Evolutionary conservation across 2,113 vertebrate species (phyloP).

Genomic region (Caranx melampygus): DNA sequence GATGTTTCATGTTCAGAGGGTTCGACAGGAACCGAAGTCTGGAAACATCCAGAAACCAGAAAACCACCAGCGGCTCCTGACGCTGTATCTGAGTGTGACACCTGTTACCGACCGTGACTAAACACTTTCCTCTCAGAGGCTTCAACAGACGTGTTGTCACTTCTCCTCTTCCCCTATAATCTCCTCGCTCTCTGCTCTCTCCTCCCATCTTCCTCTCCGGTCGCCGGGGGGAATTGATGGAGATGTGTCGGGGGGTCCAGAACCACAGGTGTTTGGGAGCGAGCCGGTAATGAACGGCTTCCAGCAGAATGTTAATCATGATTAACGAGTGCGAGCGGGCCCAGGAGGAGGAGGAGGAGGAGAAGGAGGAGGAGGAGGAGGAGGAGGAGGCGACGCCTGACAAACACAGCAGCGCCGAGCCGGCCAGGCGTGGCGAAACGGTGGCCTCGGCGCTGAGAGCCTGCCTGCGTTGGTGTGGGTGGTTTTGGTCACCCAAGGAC

Average conservation of each 20-base stretch:
- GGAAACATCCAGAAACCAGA: too few species aligned
- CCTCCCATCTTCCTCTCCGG: conserved; percentile 17
- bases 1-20: background rate
- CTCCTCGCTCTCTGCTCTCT: background rate
- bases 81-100: background rate
- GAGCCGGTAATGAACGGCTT: conserved; percentile 61
- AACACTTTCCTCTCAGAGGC: background rate
- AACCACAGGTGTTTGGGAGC: conserved; percentile 67
- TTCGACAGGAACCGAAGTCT: background rate
- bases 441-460: background rate
- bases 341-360: conserved; percentile 35
- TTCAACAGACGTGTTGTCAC: conserved; percentile 34
- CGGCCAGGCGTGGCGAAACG: conserved; percentile 14
- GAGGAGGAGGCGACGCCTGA: conserved; percentile 37
- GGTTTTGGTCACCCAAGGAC: conserved; percentile 20
- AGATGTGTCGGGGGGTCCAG: conserved; percentile 54
- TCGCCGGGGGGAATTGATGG: conserved; percentile 23
- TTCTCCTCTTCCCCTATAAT: background rate
- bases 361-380: conserved; percentile 32
- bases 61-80: too few species aligned
- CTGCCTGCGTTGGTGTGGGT: background rate
- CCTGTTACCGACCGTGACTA: background rate
- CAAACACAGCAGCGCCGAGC: background rate
- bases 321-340: conserved; percentile 59
- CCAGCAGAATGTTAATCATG: conserved; percentile 69